Evolutionary conservation across 2,113 vertebrate genomes (phyloP), one percentile per base, ranked within the genome.

Genomic region (Leucoraja erinaceus): DNA sequence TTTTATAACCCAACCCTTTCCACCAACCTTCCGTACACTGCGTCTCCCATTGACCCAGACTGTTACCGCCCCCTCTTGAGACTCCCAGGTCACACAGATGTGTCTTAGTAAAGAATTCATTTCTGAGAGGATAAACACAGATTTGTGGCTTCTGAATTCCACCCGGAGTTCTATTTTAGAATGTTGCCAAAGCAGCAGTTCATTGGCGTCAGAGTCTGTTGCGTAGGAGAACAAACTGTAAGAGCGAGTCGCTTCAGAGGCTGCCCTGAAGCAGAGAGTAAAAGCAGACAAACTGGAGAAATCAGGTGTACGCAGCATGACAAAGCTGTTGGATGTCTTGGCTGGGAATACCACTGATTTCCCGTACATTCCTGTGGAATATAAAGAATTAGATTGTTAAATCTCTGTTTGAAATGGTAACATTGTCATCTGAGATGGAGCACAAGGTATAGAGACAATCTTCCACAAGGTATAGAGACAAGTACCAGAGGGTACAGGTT

Each of bases 181-280:
- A 16, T 94, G 59, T 75, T 95, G 95, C 93, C 94, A 94, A 81
- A 96, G 7, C 0, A 96, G 94, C 68, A 96, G 93, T 63, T 95
- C 95, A 0, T 96, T 96, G 88, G 95, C 93, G 12, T 94, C 94
- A 0, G 0, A 0, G 0, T 59, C 75, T 33, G 94, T 93, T 63
- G 93, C 95, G 0, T 95, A 95, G 76, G 96, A 97, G 94, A 97
- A 97, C 93, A 97, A 95, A 93, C 94, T 94, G 16, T 96, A 59
- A 28, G 78, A 16, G 0, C 94, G 93, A 0, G 10, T 38, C 31
- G 96, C 94, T 59, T 96, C 95, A 0, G 93, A 95, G 74, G 94
- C 96, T 93, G 94, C 94, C 33, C 94, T 10, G 77, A 97, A 93
- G 93, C 96, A 97, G 25, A 97, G 0, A 0, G 96, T 96, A 91